These are phyloP conservation scores for Brachionus koreanus DNA, from an alignment of 1,140 invertebrate species.

Conservation along the genomic window DNA sequence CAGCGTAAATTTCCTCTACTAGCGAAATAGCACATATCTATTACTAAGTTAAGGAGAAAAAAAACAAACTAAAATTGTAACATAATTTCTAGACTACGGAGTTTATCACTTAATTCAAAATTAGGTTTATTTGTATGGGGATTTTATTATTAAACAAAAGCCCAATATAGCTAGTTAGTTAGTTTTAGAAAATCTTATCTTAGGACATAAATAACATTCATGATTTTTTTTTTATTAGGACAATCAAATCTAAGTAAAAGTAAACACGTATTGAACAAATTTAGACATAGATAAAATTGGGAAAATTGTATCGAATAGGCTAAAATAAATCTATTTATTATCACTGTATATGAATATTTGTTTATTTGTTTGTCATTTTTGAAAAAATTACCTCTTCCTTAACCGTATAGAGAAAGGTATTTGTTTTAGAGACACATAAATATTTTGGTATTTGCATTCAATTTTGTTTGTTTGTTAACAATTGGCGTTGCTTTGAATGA, in stretches of 20 bases:
- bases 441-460: background rate
- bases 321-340: slow-evolving; percentile 4
- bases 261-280: background rate
- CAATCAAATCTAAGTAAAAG: background rate
- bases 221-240: background rate
- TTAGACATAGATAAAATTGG: background rate
- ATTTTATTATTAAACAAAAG: background rate
- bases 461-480: slow-evolving; percentile 31
- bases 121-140: slow-evolving; percentile 5
- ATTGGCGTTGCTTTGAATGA: slow-evolving; percentile 30
- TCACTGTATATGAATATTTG: slow-evolving; percentile 5
- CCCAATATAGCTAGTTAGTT: background rate
- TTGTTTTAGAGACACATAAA: background rate
- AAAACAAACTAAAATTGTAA: background rate
- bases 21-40: slow-evolving; percentile 3
- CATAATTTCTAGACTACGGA: slow-evolving; percentile 28
- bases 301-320: background rate
- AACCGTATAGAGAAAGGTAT: background rate
- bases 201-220: background rate
- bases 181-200: background rate
- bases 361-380: slow-evolving; percentile 27
- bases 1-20: background rate
- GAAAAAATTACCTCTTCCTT: slow-evolving; percentile 2
- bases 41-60: background rate
- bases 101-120: slow-evolving; percentile 10